phyloP scores from a whole-genome alignment of 1,140 invertebrate species.

The Drosophila malerkotliana region DNA sequence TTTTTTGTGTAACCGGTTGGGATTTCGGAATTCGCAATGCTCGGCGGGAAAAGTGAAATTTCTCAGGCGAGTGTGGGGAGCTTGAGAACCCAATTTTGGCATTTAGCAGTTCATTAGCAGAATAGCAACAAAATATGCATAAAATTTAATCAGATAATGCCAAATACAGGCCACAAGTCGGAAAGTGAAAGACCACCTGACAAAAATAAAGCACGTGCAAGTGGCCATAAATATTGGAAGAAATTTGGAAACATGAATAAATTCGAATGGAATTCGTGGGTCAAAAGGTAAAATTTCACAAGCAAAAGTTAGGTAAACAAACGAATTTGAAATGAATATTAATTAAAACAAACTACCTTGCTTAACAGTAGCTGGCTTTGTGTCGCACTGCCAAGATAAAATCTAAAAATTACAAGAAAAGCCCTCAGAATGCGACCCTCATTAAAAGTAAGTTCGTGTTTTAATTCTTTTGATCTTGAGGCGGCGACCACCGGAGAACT shows the following conservation, averaged over 20 bases:
- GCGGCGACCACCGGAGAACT: conserved; percentile 40
- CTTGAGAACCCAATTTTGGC: conserved; percentile 59
- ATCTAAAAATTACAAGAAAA: conserved; percentile 4
- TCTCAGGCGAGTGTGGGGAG: conserved; percentile 11
- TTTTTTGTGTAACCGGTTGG: conserved; percentile 61
- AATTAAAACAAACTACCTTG: neutral
- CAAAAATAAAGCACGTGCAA: neutral
- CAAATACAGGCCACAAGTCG: conserved; percentile 29
- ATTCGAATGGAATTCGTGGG: neutral
- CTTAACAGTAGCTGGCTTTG: neutral
- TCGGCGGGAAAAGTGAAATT: conserved; percentile 72
- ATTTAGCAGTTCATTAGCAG: conserved; percentile 73
- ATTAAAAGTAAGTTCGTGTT: conserved; percentile 38
- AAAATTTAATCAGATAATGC: conserved; percentile 56
- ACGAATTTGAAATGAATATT: neutral
- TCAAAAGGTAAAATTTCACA: neutral
- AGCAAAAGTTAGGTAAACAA: neutral
- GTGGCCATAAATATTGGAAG: conserved; percentile 18
- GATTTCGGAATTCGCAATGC: conserved; percentile 31
- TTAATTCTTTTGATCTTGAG: conserved; percentile 44
- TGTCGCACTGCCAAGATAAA: conserved; percentile 29
- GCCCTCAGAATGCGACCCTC: conserved; percentile 14
- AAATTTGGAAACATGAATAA: conserved; percentile 21
- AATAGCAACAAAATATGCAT: conserved; percentile 41
- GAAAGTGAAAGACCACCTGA: conserved; percentile 56